Conservation (phyloP, 2,113 vertebrate species). For the Pipa parva region DNA sequence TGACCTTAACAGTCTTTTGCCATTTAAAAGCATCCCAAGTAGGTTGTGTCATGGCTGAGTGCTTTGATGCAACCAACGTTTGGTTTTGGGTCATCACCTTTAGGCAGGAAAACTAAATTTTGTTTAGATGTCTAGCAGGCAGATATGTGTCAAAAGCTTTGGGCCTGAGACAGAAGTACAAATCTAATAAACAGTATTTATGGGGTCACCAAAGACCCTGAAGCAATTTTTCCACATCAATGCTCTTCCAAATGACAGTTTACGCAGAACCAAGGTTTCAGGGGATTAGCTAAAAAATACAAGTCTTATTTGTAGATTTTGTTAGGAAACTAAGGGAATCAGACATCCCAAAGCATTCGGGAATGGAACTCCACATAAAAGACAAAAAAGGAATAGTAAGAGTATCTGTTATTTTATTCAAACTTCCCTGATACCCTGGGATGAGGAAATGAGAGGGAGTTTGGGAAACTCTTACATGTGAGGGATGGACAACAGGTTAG, state of each 20-base stretch:
- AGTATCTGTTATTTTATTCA: no score
- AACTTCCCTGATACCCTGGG: no score
- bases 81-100: slow-evolving; percentile 14
- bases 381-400: no score
- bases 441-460: no score
- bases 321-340: neutral
- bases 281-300: neutral
- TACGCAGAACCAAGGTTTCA: neutral
- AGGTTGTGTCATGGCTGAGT: slow-evolving; percentile 13
- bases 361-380: neutral
- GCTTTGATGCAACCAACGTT: slow-evolving; percentile 15
- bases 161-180: slow-evolving; percentile 12
- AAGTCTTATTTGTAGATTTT: no score
- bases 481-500: no score
- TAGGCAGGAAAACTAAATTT: slow-evolving; percentile 19
- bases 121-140: slow-evolving; percentile 16
- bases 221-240: slow-evolving; percentile 22
- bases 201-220: neutral
- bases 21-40: no score
- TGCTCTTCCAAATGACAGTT: neutral
- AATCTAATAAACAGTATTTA: slow-evolving; percentile 13
- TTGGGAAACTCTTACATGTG: no score
- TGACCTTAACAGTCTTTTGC: no score
- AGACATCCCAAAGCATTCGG: neutral
- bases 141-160: slow-evolving; percentile 25